A percentile compares a stretch with the other conserved stretches of the same genome.
These are phyloP conservation scores for Maconellicoccus hirsutus DNA, from an alignment of 1,140 invertebrate species.

Conservation along the genomic window DNA sequence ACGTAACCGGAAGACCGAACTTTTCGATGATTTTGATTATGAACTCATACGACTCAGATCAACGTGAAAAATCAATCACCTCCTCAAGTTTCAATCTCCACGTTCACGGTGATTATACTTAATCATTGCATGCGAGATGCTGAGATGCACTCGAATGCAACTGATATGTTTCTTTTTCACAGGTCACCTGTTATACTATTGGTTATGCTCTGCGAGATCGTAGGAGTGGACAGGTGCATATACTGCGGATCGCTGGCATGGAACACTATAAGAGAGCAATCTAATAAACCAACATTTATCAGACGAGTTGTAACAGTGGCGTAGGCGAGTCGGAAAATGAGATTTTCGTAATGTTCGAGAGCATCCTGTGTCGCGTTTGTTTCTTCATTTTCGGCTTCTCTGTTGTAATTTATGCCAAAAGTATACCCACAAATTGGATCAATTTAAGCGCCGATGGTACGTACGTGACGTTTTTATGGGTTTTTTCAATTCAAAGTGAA, in stretches of 20 bases:
- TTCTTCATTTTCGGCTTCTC: background rate
- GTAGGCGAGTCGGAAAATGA: background rate
- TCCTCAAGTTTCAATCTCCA: too few species aligned
- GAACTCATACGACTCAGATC: too few species aligned
- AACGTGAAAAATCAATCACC: too few species aligned
- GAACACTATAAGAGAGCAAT: conserved; percentile 8
- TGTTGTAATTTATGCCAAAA: background rate
- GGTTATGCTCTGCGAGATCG: background rate
- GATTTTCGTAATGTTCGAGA: background rate
- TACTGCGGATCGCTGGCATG: background rate
- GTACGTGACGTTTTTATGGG: too few species aligned
- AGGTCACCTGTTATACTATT: background rate
- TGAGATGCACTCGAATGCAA: background rate
- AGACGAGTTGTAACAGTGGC: background rate
- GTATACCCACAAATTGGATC: background rate
- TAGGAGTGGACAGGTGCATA: conserved; percentile 2
- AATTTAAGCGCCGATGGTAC: background rate
- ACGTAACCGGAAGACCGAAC: too few species aligned
- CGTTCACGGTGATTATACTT: too few species aligned
- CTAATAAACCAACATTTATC: conserved; percentile 1
- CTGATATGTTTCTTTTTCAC: background rate
- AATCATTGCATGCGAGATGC: too few species aligned
- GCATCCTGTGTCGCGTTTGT: background rate
- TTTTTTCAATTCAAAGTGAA: too few species aligned
- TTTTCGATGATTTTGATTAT: too few species aligned